phyloP scores from a whole-genome alignment of 2,113 vertebrate species.

The Colaptes auratus region DNA sequence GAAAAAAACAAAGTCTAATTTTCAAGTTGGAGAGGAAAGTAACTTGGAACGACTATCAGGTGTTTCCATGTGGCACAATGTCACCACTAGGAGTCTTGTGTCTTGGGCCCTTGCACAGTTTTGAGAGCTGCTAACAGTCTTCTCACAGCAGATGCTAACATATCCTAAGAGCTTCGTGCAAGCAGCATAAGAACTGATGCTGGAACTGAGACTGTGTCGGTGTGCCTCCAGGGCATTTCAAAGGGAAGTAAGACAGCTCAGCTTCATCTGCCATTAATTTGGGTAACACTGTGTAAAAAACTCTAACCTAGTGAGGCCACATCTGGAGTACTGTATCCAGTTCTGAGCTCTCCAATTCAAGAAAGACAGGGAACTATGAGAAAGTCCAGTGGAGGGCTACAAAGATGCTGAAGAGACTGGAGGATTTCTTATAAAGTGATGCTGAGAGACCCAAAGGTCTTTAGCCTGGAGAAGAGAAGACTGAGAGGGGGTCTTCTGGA shows the following conservation, averaged over 20 bases:
- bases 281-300: neutral
- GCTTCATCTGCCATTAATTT: neutral
- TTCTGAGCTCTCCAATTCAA: too few relatives aligned
- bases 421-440: too few relatives aligned
- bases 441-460: too few relatives aligned
- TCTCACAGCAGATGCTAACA: neutral
- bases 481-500: too few relatives aligned
- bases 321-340: too few relatives aligned
- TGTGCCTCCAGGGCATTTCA: neutral
- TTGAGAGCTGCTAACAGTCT: neutral
- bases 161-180: accelerated
- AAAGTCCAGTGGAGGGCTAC: too few relatives aligned
- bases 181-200: accelerated
- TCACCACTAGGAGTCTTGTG: neutral
- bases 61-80: neutral
- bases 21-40: neutral
- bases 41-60: neutral
- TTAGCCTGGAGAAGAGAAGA: too few relatives aligned
- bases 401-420: too few relatives aligned
- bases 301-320: too few relatives aligned
- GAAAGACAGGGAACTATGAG: too few relatives aligned
- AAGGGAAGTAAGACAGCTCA: neutral
- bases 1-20: neutral
- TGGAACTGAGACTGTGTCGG: neutral
- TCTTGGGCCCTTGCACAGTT: neutral